These are phyloP conservation scores for Glomeris marginata DNA, from an alignment of 2,888 invertebrate genomes.

Conservation along the genomic window DNA sequence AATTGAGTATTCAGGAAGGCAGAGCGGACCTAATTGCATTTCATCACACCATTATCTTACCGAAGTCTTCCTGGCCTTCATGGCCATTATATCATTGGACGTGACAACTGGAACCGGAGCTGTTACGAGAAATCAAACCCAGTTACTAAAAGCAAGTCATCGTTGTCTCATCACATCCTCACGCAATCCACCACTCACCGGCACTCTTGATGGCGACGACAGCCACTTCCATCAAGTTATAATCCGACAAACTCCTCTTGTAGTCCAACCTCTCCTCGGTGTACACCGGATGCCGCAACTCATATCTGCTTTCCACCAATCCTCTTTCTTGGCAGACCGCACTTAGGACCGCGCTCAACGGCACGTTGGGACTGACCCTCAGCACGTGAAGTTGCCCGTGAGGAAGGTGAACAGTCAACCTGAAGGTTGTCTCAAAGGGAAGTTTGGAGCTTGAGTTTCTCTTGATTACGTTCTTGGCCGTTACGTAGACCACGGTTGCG, in stretches of 20 bases:
- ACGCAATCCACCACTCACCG: too few relatives aligned
- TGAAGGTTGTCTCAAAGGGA: conserved; percentile 41
- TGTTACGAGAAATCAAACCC: conserved; percentile 26
- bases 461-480: conserved; percentile 26
- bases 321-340: conserved; percentile 61
- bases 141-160: conserved; percentile 17
- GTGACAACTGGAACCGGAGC: conserved; percentile 19
- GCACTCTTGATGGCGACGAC: conserved; percentile 7
- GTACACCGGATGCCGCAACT: conserved; percentile 56
- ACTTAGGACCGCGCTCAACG: conserved; percentile 49
- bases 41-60: too few relatives aligned
- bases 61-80: conserved; percentile 11
- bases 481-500: conserved; percentile 35
- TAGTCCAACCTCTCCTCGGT: conserved; percentile 44
- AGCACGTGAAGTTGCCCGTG: conserved; percentile 63
- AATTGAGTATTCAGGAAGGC: too few relatives aligned
- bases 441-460: conserved; percentile 29
- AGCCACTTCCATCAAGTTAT: conserved; percentile 47
- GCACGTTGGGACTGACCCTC: conserved; percentile 51
- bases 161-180: too few relatives aligned
- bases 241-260: conserved; percentile 43
- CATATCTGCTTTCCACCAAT: conserved; percentile 54
- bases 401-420: conserved; percentile 51
- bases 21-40: too few relatives aligned
- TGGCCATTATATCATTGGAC: conserved; percentile 25